These are phyloP conservation scores for Tolypeutes matacus DNA, from an alignment of 2,797 vertebrate genomes.

Conservation along the genomic window DNA sequence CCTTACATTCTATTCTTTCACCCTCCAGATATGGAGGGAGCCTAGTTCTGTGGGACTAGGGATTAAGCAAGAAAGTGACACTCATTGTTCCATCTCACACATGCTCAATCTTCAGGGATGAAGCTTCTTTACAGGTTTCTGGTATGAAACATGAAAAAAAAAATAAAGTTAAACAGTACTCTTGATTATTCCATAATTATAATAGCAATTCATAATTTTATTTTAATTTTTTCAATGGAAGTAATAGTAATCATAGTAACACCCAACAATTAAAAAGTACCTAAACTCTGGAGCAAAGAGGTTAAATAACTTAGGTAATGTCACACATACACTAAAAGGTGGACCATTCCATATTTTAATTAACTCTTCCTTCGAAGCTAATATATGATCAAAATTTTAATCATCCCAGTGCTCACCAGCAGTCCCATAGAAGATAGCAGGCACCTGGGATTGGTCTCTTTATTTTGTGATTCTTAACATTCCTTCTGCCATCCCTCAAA, in stretches of 20 bases:
- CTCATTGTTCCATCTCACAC: no score
- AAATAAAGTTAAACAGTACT: background rate
- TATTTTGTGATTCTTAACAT: background rate
- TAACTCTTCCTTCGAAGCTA: background rate
- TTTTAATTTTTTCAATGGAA: background rate
- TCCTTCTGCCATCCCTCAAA: background rate
- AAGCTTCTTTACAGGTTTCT: background rate
- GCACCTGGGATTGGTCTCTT: background rate
- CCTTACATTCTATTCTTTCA: background rate
- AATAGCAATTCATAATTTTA: no score
- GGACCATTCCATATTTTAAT: background rate
- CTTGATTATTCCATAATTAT: background rate
- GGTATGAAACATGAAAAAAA: background rate
- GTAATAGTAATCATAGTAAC: background rate
- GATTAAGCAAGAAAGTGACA: no score
- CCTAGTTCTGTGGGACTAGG: background rate
- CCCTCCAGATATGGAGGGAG: background rate
- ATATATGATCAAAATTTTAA: background rate
- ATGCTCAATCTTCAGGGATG: background rate
- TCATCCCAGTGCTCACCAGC: no score
- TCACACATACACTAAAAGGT: background rate
- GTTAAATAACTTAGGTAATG: background rate
- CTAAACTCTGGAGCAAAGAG: no score
- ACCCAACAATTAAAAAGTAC: background rate
- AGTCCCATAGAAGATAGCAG: no score